These are phyloP conservation scores for Copidosoma aretas DNA, from an alignment of 2,888 invertebrate genomes.

Conservation along the genomic window DNA sequence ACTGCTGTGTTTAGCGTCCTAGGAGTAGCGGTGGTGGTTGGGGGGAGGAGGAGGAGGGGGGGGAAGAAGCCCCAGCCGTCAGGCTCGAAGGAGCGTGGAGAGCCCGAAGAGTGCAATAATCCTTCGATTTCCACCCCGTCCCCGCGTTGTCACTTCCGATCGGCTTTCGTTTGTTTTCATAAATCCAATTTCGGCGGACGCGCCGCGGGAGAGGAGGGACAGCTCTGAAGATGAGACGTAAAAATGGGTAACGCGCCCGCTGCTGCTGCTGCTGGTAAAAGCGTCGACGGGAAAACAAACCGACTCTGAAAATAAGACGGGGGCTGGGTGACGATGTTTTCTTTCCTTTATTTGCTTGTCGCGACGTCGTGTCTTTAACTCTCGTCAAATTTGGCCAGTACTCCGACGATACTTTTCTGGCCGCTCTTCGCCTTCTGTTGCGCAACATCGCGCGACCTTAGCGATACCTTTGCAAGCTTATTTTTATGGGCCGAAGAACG, in stretches of 20 bases:
- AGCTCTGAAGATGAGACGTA: neutral
- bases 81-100: no score
- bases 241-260: slow-evolving; percentile 30
- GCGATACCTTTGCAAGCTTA: no score
- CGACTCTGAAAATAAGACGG: slow-evolving; percentile 14
- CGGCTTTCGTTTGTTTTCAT: slow-evolving; percentile 44
- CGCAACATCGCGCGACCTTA: no score
- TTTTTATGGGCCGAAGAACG: no score
- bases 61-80: neutral
- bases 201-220: neutral
- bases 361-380: no score
- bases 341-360: neutral
- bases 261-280: neutral
- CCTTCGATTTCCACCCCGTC: slow-evolving; percentile 38
- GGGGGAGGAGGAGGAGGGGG: neutral
- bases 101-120: slow-evolving; percentile 46
- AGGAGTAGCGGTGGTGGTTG: no score
- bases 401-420: no score
- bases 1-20: neutral
- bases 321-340: slow-evolving; percentile 4
- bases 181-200: slow-evolving; percentile 44
- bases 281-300: slow-evolving; percentile 36
- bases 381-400: no score
- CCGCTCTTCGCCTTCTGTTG: no score
- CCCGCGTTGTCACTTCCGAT: slow-evolving; percentile 42